Evolutionary conservation across 2,888 invertebrate genomes (phyloP), one percentile per base, ranked within the genome.

Genomic region (Dugesia japonica): DNA sequence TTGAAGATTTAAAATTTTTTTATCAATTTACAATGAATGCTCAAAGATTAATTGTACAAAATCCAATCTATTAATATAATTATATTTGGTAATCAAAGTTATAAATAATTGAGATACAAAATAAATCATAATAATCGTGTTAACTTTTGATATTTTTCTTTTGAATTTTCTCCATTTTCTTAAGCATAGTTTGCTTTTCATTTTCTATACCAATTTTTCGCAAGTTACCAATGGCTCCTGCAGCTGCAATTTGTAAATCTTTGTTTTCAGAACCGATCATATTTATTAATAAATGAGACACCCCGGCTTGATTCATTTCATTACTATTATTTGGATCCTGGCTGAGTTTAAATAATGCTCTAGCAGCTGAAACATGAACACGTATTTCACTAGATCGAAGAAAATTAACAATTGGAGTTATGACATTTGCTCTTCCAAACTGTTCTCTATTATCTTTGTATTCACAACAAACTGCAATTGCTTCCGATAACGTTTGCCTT

Each of bases 221-320:
- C 78, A 94, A 94, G 83, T 94, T 93, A 79, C 91, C 89, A 42
- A 94, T 88, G 80, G 94, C 94, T 0, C 92, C 92, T 4, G 94
- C 94, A 0, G 94, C 92, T 0, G 94, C 92, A 82, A 93, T 90
- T 84, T 94, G 93, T n/a, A 94, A 86, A 71, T 90, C 89, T 76
- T 90, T 89, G 82, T 94, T 92, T 75, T 28, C 26, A 1, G 74
- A 74, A 1, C 74, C 74, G 23, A 74, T 28, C 31, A 74, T 33
- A 26, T 31, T 31, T 9, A 74, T 33, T 56, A 74, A 23, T 9
- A 28, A 23, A 33, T 38, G 74, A 15, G 38, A 26, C 7, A 74
- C 74, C 9, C 74, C 74, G 4, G 38, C 74, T 42, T 38, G 33
- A 74, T 74, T 74, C 74, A 74, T 74, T 38, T 74, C 74, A 38